Base-by-base conservation (phyloP, 1,140 invertebrate species). In the Ceratitis capitata region DNA sequence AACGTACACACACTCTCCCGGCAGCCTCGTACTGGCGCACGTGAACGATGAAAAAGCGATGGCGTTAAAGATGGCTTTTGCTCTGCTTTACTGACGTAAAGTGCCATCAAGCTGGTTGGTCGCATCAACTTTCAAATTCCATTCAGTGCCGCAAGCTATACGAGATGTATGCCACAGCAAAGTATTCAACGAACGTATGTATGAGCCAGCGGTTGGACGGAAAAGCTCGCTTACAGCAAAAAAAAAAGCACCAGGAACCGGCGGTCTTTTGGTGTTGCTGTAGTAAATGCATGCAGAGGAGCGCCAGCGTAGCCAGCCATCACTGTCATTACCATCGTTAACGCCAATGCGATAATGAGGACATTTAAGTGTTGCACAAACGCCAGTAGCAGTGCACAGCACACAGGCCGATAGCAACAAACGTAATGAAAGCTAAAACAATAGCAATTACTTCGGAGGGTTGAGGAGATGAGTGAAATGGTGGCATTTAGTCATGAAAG, bases 61-160 rank as follows among this genome's bases (percentile, higher is more conserved):
- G n/a, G 4, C 69, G 69, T 42, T 78, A 45, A 47, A 78, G 69
- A 45, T 78, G 69, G 39, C 69, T 47, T 78, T 78, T 78, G 39
- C 69, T 16, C 19, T 12, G 35, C 39, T n/a, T 42, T 23, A 42
- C 19, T 42, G 69, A 14, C 39, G 69, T 42, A 45, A 78, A 78
- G 69, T 78, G 10, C 69, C 35, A 10, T 26, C 39, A 45, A 45
- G 19, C 35, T 45, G 39, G 42, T 78, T 47, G 69, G n/a, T 47
- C 19, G 69, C 69, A 78, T 26, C 69, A 78, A 78, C 69, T 78
- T 78, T 78, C 69, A 64, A 64, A 32, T 32, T 64, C 58, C 58
- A 69, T 69, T 69, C 35, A 69, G n/a, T 69, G 61, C 32, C 61
- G 16, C 61, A 69, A 69, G 61, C 32, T 35, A 39, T 39, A 29